Evolutionary conservation across 92 coral and sea anemone genomes (phyloP).

Genomic region (Plumapathes pennacea): DNA sequence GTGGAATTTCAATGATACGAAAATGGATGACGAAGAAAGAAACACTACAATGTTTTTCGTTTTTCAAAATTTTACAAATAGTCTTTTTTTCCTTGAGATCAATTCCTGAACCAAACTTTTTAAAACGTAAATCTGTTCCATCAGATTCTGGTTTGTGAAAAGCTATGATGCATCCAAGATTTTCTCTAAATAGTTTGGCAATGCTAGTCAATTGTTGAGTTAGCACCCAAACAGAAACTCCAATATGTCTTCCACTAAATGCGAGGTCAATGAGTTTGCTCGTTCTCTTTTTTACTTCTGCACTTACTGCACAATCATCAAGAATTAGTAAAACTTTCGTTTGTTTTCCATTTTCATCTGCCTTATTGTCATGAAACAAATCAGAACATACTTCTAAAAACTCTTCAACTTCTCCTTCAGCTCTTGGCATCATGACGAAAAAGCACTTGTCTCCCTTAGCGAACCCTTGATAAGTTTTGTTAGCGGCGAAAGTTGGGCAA

Average conservation of each 20-base stretch:
- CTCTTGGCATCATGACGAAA: slow-evolving; percentile 24
- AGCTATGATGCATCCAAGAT: slow-evolving; percentile 28
- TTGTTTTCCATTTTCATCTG: slow-evolving; percentile 22
- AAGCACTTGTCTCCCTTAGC: slow-evolving; percentile 33
- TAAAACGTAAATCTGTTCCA: slow-evolving; percentile 32
- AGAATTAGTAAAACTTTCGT: slow-evolving; percentile 28
- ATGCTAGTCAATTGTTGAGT: slow-evolving; percentile 32
- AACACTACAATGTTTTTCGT: slow-evolving; percentile 40
- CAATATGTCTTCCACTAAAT: slow-evolving; percentile 32
- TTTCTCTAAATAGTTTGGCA: slow-evolving; percentile 18
- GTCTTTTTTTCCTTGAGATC: slow-evolving; percentile 2
- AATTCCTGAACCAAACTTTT: slow-evolving; percentile 29
- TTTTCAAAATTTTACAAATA: slow-evolving; percentile 7
- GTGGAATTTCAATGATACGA: slow-evolving; percentile 49
- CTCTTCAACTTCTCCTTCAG: slow-evolving; percentile 34
- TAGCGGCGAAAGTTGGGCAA: slow-evolving; percentile 23
- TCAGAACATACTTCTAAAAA: slow-evolving; percentile 22
- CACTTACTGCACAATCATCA: slow-evolving; percentile 34
- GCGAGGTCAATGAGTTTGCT: slow-evolving; percentile 41
- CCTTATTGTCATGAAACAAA: too few relatives aligned
- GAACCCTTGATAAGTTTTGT: too few relatives aligned
- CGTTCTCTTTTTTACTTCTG: slow-evolving; percentile 38
- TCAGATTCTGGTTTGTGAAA: slow-evolving; percentile 34
- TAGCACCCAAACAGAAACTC: slow-evolving; percentile 42
- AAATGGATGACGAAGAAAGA: slow-evolving; percentile 51